phyloP scores from a whole-genome alignment of 2,113 vertebrate species.

The Dasyprocta punctata region DNA sequence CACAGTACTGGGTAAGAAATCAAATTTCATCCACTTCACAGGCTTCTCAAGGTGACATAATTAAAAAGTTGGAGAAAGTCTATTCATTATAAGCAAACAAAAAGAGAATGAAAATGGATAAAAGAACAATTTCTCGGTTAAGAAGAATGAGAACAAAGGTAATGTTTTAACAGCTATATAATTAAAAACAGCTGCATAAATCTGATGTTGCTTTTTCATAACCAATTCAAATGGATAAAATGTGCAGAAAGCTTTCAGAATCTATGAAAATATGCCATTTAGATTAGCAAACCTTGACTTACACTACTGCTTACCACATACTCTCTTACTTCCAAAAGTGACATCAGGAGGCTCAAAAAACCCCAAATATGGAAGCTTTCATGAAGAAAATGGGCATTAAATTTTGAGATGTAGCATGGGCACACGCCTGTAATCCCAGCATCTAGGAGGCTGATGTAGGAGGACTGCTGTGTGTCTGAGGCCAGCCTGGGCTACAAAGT shows the following conservation, averaged over 20 bases:
- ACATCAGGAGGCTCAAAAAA: background rate
- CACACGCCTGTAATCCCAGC: too few species aligned
- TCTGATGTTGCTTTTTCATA: background rate
- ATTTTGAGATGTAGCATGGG: background rate
- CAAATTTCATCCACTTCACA: background rate
- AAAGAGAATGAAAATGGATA: background rate
- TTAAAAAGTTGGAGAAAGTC: background rate
- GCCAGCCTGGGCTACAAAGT: too few species aligned
- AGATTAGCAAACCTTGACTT: background rate
- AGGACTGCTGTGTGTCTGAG: too few species aligned
- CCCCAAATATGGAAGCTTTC: background rate
- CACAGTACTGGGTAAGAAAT: background rate
- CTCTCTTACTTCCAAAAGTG: slow-evolving; percentile 7
- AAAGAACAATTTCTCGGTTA: background rate
- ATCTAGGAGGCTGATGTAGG: too few species aligned
- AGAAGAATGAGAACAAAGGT: background rate
- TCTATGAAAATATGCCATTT: background rate
- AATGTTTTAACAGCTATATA: background rate
- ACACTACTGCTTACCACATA: background rate
- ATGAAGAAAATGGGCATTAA: background rate
- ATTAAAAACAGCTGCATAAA: slow-evolving; percentile 28
- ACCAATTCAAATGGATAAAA: background rate
- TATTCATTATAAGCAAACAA: background rate
- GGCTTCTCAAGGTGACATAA: background rate
- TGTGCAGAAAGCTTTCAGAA: background rate